Base-by-base conservation (phyloP, 2,888 invertebrate species). In the Oegoconia quadripuncta region DNA sequence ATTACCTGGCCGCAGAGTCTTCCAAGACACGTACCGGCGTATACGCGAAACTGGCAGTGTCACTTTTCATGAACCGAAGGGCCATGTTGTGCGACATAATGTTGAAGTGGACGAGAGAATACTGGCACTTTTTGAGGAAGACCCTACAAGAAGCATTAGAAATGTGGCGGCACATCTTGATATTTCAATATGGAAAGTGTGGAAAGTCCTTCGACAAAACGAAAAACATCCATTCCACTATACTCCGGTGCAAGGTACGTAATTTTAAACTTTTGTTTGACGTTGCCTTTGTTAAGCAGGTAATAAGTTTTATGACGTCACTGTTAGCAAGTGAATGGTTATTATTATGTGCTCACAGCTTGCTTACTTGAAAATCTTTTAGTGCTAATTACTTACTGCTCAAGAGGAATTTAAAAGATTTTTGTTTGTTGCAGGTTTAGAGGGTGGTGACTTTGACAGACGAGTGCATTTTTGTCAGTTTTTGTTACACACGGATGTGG, bases 51-150 rank as follows among this genome's bases (percentile, higher is more conserved):
- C n/a, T n/a, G n/a, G n/a, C n/a, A n/a, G n/a, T n/a, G n/a, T n/a
- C n/a, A n/a, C n/a, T n/a, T n/a, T n/a, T n/a, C n/a, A n/a, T n/a
- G n/a, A n/a, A n/a, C n/a, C n/a, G n/a, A n/a, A n/a, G n/a, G n/a
- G n/a, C n/a, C n/a, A n/a, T n/a, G n/a, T n/a, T 20, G 20, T 31
- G 26, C 25, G 26, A 15, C 33, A 12, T 22, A 35, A 31, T 31
- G 31, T 37, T 17, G 25, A 16, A 20, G 32, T 25, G 18, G 34
- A 39, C 32, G 39, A 39, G 18, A 33, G 29, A 14, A 34, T 39
- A 20, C 18, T 39, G 34, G 29, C 23, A 25, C 25, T 34, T 33
- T 39, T 39, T 28, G 39, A 39, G 14, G 39, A 39, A 28, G 39
- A 39, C 20, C 27, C 26, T 13, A 32, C 38, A 6, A 38, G 32